Conservation (phyloP, 2,797 vertebrate genomes). For the Limnodromus scolopaceus region DNA sequence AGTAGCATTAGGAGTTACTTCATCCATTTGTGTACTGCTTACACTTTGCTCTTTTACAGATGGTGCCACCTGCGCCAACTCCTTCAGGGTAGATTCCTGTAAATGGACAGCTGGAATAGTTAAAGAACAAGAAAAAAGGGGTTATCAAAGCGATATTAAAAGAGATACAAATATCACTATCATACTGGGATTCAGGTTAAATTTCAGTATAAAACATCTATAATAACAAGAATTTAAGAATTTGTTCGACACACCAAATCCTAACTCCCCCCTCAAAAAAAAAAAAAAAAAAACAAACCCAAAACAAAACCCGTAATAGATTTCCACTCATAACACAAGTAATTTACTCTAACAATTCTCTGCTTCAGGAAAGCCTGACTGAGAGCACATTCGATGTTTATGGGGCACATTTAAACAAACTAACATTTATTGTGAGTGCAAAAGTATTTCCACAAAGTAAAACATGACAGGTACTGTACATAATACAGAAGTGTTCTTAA, state of each 20-base stretch:
- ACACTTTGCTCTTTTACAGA: neutral
- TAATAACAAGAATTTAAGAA: neutral
- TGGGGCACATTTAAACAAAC: neutral
- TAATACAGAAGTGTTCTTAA: neutral
- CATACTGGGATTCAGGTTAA: neutral
- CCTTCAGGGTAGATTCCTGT: constrained; percentile 77
- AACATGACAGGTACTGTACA: neutral
- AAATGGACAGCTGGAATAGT: constrained; percentile 85
- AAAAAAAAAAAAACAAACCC: too few relatives aligned
- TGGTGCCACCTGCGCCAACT: constrained; percentile 47
- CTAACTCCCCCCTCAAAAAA: too few relatives aligned
- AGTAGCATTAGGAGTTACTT: neutral
- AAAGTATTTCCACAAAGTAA: neutral
- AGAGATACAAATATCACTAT: neutral
- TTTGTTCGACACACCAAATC: neutral
- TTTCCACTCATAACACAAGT: neutral
- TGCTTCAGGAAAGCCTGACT: neutral
- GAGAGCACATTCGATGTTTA: neutral
- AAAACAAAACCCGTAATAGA: neutral
- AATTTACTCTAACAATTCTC: neutral
- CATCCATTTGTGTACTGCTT: neutral
- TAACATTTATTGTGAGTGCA: neutral
- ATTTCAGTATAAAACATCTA: neutral
- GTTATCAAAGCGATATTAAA: neutral
- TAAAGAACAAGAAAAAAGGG: neutral